Base-by-base conservation (phyloP, 2,888 invertebrate genomes). In the Phortica magna region DNA sequence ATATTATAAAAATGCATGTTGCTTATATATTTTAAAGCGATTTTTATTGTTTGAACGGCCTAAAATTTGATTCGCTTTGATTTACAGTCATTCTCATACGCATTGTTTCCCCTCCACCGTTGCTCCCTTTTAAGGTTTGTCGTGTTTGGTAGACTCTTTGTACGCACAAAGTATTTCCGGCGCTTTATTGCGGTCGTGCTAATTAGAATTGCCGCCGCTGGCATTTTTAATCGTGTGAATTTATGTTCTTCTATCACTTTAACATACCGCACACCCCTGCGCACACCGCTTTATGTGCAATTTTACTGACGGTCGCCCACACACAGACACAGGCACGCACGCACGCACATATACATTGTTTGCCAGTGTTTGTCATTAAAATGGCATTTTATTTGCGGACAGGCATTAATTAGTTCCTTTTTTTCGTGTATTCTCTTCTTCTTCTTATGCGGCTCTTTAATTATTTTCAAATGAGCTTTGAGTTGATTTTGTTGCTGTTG, bases 1-100 rank as follows among this genome's bases (percentile, higher is more conserved):
- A 53, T 53, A 59, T 59, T 64, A 9, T 31, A 64, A 31, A 12
- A 9, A 6, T n/a, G n/a, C n/a, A n/a, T n/a, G n/a, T n/a, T n/a
- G n/a, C n/a, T n/a, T n/a, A n/a, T n/a, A n/a, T 31, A 19, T 68
- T 68, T 68, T 61, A 61, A 61, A 61, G 19, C 61, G 9, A 12
- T 10, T 61, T 61, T 61, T 17, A 61, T 61, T 61, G 1, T 48
- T 2, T 48, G 1, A 6, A 14, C 7, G 48, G 4, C 5, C 48
- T 14, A 48, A 48, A 79, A 84, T 82, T 87, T 87, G 84, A 85
- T 87, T 85, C 85, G 85, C 87, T 85, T 85, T 85, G 83, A 83
- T 82, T 84, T 83, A 76, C 77, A 79, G 78, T 77, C 76, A 78
- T 48, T 48, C 31, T 31, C 31, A 31, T 31, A 4, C 31, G 2